phyloP scores from a whole-genome alignment of 2,113 vertebrate species.

The Scatophagus argus region DNA sequence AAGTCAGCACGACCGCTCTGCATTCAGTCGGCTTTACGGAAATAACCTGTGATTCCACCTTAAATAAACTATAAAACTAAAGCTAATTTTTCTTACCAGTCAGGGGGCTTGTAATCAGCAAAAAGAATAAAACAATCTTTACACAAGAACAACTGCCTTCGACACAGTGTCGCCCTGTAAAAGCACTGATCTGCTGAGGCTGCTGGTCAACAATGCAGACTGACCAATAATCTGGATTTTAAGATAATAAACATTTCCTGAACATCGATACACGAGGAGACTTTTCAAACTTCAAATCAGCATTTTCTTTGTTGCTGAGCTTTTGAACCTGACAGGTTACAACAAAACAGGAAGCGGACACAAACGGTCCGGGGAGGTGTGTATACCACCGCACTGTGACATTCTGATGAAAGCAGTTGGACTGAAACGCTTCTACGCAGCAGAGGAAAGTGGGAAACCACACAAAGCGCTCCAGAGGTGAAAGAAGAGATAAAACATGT shows the following conservation, averaged over 20 bases:
- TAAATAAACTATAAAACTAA: background rate
- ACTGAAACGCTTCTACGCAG: slow-evolving; percentile 18
- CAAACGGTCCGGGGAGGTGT: no score
- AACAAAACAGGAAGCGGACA: background rate
- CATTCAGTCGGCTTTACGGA: background rate
- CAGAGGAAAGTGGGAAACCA: background rate
- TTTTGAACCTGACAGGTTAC: background rate
- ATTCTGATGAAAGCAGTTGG: background rate
- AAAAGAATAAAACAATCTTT: background rate
- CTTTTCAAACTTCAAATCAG: background rate
- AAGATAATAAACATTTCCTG: background rate
- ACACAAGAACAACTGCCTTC: background rate
- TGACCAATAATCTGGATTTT: background rate
- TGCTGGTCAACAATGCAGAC: background rate
- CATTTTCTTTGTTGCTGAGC: background rate
- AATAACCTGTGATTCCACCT: background rate
- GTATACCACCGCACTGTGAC: slow-evolving; percentile 8
- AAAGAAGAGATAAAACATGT: background rate
- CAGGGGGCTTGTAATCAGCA: background rate
- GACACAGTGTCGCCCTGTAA: background rate
- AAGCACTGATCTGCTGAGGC: background rate
- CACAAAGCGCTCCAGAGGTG: slow-evolving; percentile 13
- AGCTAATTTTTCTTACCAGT: background rate
- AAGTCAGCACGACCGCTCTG: background rate
- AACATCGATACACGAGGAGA: background rate